Evolutionary conservation across 2,797 vertebrate species (phyloP).

Genomic region (Neostethus bicornis): DNA sequence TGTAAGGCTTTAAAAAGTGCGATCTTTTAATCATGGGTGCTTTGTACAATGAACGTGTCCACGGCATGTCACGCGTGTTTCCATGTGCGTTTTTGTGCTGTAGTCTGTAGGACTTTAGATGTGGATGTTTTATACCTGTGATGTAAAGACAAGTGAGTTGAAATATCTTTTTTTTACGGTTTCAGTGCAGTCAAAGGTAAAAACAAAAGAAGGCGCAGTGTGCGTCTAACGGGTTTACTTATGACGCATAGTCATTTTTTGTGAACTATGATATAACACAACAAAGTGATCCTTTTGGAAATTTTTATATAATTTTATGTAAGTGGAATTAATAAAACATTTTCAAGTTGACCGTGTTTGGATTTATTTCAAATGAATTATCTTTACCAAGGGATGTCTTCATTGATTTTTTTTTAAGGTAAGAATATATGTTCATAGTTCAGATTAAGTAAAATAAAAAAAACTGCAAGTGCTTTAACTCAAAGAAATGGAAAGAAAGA

Average conservation of each 20-base stretch:
- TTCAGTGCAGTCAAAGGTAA: constrained; percentile 43
- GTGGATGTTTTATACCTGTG: constrained; percentile 79
- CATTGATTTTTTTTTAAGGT: too few species aligned
- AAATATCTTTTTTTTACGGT: constrained; percentile 54
- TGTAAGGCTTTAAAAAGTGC: constrained; percentile 69
- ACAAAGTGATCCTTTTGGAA: constrained; percentile 63
- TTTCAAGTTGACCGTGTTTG: constrained; percentile 39
- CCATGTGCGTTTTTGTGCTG: constrained; percentile 78
- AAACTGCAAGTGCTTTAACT: too few species aligned
- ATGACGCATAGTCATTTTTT: constrained; percentile 76
- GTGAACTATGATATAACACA: constrained; percentile 75
- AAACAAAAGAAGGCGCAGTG: constrained; percentile 46
- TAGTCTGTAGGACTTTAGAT: constrained; percentile 81
- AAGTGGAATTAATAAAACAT: constrained; percentile 84
- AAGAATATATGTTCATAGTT: too few species aligned
- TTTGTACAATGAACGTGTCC: constrained; percentile 73
- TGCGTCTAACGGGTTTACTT: constrained; percentile 64
- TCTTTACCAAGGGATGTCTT: not conserved
- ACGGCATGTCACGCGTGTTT: constrained; percentile 83
- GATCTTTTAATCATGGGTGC: constrained; percentile 69
- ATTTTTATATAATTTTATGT: constrained; percentile 87
- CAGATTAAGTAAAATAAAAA: too few species aligned
- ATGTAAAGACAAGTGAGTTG: constrained; percentile 78
- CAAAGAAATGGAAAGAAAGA: too few species aligned
- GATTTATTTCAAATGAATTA: constrained; percentile 24